A percentile compares a stretch with the other conserved stretches of the same genome.
Evolutionary conservation across 1,140 invertebrate species (phyloP).

Genomic region (Calliphora vicina): DNA sequence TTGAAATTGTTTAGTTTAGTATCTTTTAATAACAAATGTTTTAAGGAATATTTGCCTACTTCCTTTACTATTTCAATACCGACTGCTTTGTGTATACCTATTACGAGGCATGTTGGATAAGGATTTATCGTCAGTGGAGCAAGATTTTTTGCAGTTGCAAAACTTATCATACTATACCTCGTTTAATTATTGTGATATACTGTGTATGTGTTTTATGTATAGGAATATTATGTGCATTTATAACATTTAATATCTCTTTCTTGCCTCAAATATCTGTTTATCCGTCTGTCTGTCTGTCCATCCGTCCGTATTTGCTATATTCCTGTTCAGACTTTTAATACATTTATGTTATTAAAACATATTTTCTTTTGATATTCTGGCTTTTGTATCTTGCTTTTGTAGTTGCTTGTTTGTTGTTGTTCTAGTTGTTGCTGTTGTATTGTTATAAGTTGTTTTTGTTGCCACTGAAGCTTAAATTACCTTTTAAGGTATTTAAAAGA

Average conservation of each 20-base stretch:
- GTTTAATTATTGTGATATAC: too few species aligned
- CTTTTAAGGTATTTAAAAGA: background rate
- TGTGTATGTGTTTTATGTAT: too few species aligned
- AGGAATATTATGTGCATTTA: too few species aligned
- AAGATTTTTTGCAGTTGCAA: too few species aligned
- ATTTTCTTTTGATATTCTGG: background rate
- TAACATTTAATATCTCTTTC: background rate
- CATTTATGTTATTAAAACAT: background rate
- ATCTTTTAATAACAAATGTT: background rate
- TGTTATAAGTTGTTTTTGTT: background rate
- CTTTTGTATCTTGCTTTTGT: too few species aligned
- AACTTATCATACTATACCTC: too few species aligned
- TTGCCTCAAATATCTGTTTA: background rate
- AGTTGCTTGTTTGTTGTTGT: too few species aligned
- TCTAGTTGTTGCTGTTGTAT: background rate
- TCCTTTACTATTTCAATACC: background rate
- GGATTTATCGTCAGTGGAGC: background rate
- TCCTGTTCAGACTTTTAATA: too few species aligned
- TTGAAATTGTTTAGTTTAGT: background rate
- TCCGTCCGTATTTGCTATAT: too few species aligned
- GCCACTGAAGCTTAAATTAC: background rate
- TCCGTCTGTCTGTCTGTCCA: background rate
- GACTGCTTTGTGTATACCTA: too few species aligned
- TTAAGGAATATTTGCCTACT: background rate
- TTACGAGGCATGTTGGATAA: background rate